phyloP scores from a whole-genome alignment of 2,113 vertebrate genomes.

The Promerops cafer region DNA sequence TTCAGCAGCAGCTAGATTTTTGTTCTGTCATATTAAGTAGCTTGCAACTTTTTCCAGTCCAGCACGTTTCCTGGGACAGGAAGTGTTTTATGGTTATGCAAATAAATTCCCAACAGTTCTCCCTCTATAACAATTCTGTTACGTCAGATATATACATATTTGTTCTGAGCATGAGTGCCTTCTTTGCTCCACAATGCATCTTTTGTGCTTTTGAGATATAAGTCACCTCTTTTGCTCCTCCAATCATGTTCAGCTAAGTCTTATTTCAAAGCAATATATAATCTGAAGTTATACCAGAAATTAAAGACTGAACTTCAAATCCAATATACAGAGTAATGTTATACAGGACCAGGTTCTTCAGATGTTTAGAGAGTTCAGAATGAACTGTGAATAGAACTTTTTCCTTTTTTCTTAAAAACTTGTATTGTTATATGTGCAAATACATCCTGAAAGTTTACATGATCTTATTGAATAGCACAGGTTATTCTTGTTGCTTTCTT shows the following conservation, averaged over 20 bases:
- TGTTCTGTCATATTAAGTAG: neutral
- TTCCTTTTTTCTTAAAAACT: neutral
- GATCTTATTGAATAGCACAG: neutral
- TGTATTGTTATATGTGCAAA: neutral
- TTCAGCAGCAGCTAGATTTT: neutral
- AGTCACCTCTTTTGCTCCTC: neutral
- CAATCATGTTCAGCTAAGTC: neutral
- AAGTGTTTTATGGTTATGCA: neutral
- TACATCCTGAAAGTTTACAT: neutral
- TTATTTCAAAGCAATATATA: neutral
- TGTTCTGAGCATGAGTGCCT: neutral
- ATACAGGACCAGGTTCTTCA: neutral
- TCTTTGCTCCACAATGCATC: neutral
- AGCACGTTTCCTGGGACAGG: neutral
- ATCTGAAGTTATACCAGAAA: neutral
- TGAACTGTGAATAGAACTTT: neutral
- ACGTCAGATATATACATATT: neutral
- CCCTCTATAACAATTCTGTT: neutral
- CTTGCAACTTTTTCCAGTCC: neutral
- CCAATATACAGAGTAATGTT: neutral
- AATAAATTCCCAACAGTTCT: neutral
- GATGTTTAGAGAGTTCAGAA: neutral
- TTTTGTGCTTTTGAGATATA: neutral
- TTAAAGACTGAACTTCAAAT: neutral
- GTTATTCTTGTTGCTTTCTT: neutral